Evolutionary conservation across 1,140 invertebrate species (phyloP).

Genomic region (Geopemphigus sp.): DNA sequence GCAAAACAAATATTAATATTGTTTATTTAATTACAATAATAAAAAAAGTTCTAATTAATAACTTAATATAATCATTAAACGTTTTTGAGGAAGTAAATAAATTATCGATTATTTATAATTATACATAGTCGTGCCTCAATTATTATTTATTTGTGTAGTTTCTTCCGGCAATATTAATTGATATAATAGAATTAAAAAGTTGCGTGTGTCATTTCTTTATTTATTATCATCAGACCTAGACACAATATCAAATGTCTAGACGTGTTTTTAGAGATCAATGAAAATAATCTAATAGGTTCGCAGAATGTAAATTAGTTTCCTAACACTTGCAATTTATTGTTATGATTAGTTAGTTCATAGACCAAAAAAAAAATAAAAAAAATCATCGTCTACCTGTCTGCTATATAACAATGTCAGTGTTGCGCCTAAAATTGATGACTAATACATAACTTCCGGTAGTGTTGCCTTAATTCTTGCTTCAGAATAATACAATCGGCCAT

Average conservation of each 20-base stretch:
- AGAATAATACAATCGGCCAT: no score
- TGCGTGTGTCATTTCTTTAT: background rate
- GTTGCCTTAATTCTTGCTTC: no score
- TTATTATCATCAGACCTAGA: slow-evolving; percentile 7
- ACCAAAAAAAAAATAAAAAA: background rate
- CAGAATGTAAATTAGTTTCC: slow-evolving; percentile 9
- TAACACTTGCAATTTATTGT: slow-evolving; percentile 6
- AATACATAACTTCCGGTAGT: background rate
- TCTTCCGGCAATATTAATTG: no score
- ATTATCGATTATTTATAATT: no score
- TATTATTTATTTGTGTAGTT: no score
- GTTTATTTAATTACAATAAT: no score
- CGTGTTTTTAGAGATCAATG: slow-evolving; percentile 20
- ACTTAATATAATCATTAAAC: background rate
- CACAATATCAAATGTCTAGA: slow-evolving; percentile 12
- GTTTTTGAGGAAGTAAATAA: background rate
- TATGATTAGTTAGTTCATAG: background rate
- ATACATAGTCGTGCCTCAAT: no score
- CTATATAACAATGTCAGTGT: background rate
- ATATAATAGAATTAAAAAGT: background rate
- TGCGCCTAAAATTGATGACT: background rate
- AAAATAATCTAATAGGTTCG: slow-evolving; percentile 28
- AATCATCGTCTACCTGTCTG: slow-evolving; percentile 11
- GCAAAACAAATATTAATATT: no score
- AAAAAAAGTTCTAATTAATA: no score